Conservation (phyloP, 2,797 vertebrate species). For the Vireo griseus region DNA sequence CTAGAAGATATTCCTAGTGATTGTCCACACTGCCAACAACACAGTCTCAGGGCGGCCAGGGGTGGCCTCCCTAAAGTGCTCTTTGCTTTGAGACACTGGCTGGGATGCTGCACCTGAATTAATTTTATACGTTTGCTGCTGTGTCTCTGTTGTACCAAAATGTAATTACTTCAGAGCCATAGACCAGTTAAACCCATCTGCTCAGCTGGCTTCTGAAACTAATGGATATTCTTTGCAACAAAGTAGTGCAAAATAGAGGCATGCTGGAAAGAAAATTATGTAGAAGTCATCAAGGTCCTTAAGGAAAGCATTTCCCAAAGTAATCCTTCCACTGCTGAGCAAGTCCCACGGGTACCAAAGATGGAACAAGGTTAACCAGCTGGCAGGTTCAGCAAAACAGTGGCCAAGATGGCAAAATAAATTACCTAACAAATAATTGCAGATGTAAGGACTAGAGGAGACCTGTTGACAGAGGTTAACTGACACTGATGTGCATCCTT, state of each 20-base stretch:
- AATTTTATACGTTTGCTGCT: background rate
- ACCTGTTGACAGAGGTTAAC: background rate
- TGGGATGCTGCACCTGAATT: conserved; percentile 10
- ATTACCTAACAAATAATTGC: background rate
- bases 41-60: background rate
- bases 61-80: background rate
- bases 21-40: background rate
- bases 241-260: background rate
- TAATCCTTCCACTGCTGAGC: background rate
- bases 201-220: conserved; percentile 25
- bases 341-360: background rate
- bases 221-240: background rate
- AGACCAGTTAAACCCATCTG: conserved; percentile 36
- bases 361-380: background rate
- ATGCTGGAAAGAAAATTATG: background rate
- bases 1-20: background rate
- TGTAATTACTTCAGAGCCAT: conserved; percentile 29
- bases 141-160: conserved; percentile 10
- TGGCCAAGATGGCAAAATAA: background rate
- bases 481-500: background rate
- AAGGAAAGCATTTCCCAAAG: background rate
- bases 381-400: background rate
- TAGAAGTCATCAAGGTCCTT: background rate
- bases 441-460: background rate
- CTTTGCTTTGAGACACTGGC: background rate